Evolutionary conservation across 1,140 invertebrate genomes (phyloP).

Genomic region (Drosophila nigrodunni): DNA sequence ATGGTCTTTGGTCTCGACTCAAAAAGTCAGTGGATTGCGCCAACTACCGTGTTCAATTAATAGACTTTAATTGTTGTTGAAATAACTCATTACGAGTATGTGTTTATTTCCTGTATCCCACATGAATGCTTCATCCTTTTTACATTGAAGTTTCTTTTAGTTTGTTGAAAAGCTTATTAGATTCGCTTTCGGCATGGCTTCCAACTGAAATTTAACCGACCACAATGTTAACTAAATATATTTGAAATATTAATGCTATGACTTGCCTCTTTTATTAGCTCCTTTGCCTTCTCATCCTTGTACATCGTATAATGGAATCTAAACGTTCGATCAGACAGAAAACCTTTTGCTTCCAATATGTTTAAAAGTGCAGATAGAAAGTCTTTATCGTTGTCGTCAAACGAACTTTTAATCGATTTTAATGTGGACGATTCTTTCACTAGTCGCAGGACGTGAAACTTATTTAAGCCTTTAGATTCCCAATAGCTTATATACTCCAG

Average conservation of each 20-base stretch:
- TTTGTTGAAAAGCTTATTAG: background rate
- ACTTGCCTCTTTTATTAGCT: background rate
- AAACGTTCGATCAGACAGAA: conserved; percentile 2
- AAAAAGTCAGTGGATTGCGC: conserved; percentile 29
- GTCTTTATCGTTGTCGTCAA: background rate
- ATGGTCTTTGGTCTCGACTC: background rate
- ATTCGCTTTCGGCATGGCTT: background rate
- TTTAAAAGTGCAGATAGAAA: conserved; percentile 2
- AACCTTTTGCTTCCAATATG: background rate
- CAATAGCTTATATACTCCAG: background rate
- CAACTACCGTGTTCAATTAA: conserved; percentile 46
- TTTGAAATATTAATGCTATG: background rate
- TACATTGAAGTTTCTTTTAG: background rate
- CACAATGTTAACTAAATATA: background rate
- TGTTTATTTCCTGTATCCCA: conserved; percentile 4
- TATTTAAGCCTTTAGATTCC: background rate
- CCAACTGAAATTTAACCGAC: background rate
- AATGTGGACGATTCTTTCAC: background rate
- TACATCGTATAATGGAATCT: background rate
- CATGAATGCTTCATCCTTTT: background rate
- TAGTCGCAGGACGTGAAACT: background rate
- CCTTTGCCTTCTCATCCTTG: background rate
- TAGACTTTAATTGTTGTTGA: conserved; percentile 19
- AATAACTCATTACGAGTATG: conserved; percentile 7
- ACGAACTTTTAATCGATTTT: background rate